phyloP scores from a whole-genome alignment of 2,113 vertebrate species.

The Aptenodytes patagonicus region DNA sequence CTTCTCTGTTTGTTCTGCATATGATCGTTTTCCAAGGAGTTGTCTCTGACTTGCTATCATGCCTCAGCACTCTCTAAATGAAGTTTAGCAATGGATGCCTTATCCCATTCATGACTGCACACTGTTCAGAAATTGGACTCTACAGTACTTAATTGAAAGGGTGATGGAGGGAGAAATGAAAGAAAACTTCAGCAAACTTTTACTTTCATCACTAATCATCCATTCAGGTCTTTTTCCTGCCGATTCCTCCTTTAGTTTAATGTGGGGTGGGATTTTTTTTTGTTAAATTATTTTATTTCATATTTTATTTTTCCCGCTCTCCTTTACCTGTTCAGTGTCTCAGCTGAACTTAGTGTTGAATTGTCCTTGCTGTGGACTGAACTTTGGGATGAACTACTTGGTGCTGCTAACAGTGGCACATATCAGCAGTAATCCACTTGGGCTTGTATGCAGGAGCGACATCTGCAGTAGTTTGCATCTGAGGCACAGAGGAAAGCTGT shows the following conservation, averaged over 20 bases:
- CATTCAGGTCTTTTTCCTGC: neutral
- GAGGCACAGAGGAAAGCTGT: neutral
- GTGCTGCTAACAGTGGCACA: neutral
- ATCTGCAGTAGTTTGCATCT: neutral
- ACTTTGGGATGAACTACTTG: neutral
- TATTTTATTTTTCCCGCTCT: neutral
- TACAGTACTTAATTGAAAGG: neutral
- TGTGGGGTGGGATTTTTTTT: neutral
- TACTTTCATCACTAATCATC: neutral
- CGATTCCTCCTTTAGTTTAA: neutral
- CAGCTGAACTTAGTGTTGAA: neutral
- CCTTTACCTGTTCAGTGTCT: neutral
- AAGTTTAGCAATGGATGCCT: neutral
- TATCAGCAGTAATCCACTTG: neutral
- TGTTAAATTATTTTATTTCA: neutral
- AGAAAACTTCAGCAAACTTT: neutral
- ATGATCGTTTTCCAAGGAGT: neutral
- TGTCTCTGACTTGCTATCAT: neutral
- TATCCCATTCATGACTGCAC: neutral
- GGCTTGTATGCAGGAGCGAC: neutral
- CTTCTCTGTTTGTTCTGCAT: neutral
- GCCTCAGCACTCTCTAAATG: neutral
- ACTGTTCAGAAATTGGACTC: neutral
- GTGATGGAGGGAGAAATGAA: neutral
- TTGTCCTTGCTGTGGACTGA: neutral